phyloP scores from a whole-genome alignment of 2,113 vertebrate species.

The Centropus unirufus region DNA sequence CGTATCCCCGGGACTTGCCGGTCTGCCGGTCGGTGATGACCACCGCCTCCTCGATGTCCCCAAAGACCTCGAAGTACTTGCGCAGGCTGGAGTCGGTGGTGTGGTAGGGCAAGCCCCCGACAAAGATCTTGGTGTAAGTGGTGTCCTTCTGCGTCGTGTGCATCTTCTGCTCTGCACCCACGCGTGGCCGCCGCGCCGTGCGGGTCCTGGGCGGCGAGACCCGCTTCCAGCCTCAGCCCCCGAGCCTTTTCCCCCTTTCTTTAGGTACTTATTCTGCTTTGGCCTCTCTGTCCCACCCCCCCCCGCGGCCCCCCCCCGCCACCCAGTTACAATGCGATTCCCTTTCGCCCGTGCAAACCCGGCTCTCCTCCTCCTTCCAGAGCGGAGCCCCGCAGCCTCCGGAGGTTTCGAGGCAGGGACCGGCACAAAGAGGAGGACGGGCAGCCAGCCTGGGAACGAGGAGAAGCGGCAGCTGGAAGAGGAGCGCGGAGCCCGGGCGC shows the following conservation, averaged over 20 bases:
- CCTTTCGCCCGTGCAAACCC: conserved; percentile 7
- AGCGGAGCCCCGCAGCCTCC: conserved; percentile 46
- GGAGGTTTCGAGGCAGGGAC: conserved; percentile 34
- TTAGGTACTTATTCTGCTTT: too few relatives aligned
- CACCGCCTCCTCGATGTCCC: conserved; percentile 97
- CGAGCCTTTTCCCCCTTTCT: not conserved
- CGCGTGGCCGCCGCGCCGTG: conserved; percentile 42
- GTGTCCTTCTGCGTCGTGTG: conserved; percentile 99
- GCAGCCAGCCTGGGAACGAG: not conserved
- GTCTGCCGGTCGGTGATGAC: conserved; percentile 98
- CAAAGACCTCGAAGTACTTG: conserved; percentile 98
- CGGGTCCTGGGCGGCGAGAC: conserved; percentile 30
- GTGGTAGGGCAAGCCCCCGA: conserved; percentile 96
- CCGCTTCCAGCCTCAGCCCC: conserved; percentile 3
- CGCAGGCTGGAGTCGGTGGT: conserved; percentile 97
- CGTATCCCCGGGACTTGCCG: conserved; percentile 95
- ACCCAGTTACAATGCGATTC: conserved; percentile 42
- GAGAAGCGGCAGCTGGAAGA: not conserved
- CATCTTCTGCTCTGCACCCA: conserved; percentile 82
- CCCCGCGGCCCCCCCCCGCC: conserved; percentile 21
- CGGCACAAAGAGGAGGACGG: not conserved
- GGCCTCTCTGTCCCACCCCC: not conserved
- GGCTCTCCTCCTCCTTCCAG: not conserved
- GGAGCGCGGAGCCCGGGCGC: not conserved
- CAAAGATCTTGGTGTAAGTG: conserved; percentile 98